A percentile compares a stretch with the other conserved stretches of the same genome.
These are phyloP conservation scores for Eristalinus sepulchralis DNA, from an alignment of 2,888 invertebrate genomes.

Conservation along the genomic window DNA sequence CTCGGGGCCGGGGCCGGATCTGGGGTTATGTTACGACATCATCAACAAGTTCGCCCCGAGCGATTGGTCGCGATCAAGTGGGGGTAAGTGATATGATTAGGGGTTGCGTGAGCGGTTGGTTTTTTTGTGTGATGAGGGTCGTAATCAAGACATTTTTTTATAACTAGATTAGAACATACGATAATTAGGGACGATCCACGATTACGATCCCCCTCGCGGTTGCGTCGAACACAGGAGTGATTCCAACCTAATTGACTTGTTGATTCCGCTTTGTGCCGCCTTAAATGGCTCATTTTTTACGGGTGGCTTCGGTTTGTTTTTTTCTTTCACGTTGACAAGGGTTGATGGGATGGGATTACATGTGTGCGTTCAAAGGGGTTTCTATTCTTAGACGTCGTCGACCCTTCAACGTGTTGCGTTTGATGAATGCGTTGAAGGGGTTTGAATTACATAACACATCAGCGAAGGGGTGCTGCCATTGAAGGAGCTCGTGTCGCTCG, in stretches of 20 bases:
- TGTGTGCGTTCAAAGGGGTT: slow-evolving; percentile 32
- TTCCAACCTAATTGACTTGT: slow-evolving; percentile 64
- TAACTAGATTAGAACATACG: slow-evolving; percentile 13
- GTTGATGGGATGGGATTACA: slow-evolving; percentile 60
- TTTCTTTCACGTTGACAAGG: slow-evolving; percentile 64
- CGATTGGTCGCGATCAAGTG: slow-evolving; percentile 53
- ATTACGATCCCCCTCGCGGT: slow-evolving; percentile 50
- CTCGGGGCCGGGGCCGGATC: slow-evolving; percentile 17
- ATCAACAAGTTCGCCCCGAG: slow-evolving; percentile 53
- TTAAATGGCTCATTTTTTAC: slow-evolving; percentile 31
- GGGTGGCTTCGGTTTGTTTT: slow-evolving; percentile 37
- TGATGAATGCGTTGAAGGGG: slow-evolving; percentile 60
- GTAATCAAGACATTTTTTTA: slow-evolving; percentile 29
- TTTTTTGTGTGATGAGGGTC: slow-evolving; percentile 42
- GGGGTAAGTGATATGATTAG: slow-evolving; percentile 56
- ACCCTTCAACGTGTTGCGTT: slow-evolving; percentile 12
- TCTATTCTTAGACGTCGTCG: slow-evolving; percentile 22
- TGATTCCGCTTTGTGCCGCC: slow-evolving; percentile 40
- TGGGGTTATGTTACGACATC: slow-evolving; percentile 25
- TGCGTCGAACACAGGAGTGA: slow-evolving; percentile 13
- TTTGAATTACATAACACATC: slow-evolving; percentile 61
- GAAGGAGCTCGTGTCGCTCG: neutral
- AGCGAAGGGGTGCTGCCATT: slow-evolving; percentile 42
- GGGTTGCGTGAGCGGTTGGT: slow-evolving; percentile 19
- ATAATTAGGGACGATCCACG: slow-evolving; percentile 43